These are phyloP conservation scores for Aporophyla lueneburgensis DNA, from an alignment of 2,888 invertebrate species.

Conservation along the genomic window DNA sequence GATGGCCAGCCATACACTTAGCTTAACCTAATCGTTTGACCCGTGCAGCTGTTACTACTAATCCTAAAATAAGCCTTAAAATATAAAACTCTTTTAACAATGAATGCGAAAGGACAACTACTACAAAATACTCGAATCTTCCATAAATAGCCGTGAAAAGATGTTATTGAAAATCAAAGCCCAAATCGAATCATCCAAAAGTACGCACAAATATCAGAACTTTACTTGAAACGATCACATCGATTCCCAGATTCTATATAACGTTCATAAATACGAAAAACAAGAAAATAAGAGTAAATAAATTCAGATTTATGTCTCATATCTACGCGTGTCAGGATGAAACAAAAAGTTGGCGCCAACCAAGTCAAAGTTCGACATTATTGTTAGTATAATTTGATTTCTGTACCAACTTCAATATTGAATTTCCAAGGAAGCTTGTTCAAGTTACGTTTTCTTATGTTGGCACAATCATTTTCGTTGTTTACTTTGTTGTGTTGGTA, in stretches of 20 bases:
- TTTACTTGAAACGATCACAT: constrained; percentile 10
- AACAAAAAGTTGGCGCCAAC: constrained; percentile 60
- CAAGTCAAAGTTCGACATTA: constrained; percentile 69
- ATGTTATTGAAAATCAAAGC: background rate
- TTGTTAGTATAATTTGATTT: constrained; percentile 77
- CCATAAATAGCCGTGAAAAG: background rate
- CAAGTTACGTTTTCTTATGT: constrained; percentile 67
- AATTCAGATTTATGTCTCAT: constrained; percentile 58
- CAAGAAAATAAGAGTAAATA: constrained; percentile 43
- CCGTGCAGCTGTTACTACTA: too few species aligned
- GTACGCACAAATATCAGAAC: constrained; percentile 11
- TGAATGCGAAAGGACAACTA: background rate
- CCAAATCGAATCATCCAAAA: background rate
- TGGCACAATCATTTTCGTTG: constrained; percentile 68
- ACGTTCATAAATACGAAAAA: constrained; percentile 15
- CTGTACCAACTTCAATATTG: constrained; percentile 76
- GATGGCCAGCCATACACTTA: too few species aligned
- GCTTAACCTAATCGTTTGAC: too few species aligned
- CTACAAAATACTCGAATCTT: background rate
- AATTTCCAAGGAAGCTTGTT: constrained; percentile 71
- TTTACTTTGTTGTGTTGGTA: constrained; percentile 68
- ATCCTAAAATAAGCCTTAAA: too few species aligned
- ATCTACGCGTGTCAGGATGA: constrained; percentile 41
- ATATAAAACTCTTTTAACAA: background rate
- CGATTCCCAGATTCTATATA: background rate